phyloP scores from a whole-genome alignment of 2,888 invertebrate species.

The Callyntrura sp. region DNA sequence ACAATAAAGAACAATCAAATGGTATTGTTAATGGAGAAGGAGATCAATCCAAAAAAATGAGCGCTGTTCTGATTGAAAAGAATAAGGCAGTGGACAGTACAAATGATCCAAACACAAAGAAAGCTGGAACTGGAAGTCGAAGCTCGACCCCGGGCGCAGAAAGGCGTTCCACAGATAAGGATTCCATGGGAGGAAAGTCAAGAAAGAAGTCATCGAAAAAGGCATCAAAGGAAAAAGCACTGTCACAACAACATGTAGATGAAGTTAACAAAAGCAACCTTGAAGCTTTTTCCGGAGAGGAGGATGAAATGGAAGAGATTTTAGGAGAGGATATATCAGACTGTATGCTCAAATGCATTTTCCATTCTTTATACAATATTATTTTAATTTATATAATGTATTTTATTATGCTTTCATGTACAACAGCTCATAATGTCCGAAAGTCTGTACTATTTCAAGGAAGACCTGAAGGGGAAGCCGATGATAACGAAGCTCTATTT shows the following conservation, averaged over 20 bases:
- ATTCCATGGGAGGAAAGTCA: neutral
- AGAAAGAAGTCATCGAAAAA: neutral
- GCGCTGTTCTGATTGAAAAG: neutral
- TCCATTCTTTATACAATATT: too few relatives aligned
- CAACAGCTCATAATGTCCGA: neutral
- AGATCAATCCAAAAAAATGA: neutral
- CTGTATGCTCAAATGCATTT: too few relatives aligned
- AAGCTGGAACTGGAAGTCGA: neutral
- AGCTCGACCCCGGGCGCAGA: neutral
- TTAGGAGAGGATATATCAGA: neutral
- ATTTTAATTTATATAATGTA: too few relatives aligned
- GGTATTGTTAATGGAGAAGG: neutral
- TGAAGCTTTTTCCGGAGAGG: neutral
- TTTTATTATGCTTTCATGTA: too few relatives aligned
- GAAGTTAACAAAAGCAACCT: neutral
- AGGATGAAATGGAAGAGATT: constrained; percentile 8
- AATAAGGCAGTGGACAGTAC: neutral
- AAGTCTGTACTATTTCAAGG: neutral
- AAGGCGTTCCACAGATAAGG: neutral
- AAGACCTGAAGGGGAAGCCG: constrained; percentile 14
- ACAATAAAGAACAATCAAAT: neutral
- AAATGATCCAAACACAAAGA: neutral
- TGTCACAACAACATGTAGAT: too few relatives aligned
- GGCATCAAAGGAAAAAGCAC: too few relatives aligned
- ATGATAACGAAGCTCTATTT: neutral